Percentiles rank a stretch among this genome's conserved stretches.
Conservation (phyloP, 2,888 invertebrate genomes). For the Cataglyphis albicans region DNA sequence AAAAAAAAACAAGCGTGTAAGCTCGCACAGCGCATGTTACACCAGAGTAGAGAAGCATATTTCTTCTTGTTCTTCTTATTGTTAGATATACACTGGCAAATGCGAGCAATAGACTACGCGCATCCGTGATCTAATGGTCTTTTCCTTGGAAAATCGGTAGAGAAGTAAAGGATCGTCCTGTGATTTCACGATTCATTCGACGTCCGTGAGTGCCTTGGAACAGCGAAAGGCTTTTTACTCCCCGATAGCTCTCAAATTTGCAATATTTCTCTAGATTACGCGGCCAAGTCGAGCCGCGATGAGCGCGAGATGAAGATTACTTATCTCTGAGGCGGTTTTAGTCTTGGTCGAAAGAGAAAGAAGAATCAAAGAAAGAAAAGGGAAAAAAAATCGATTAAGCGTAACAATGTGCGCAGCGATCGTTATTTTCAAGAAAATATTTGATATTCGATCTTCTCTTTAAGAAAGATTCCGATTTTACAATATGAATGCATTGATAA, state of each 20-base stretch:
- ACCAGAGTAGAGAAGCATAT: constrained; percentile 9
- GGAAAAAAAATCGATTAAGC: constrained; percentile 2
- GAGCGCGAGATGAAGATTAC: constrained; percentile 52
- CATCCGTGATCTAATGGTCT: constrained; percentile 60
- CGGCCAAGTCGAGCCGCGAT: constrained; percentile 34
- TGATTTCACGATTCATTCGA: constrained; percentile 58
- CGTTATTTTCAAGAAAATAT: constrained; percentile 44
- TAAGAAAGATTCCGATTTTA: constrained; percentile 6
- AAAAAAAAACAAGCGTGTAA: background rate
- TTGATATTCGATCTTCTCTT: constrained; percentile 21
- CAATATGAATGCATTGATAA: constrained; percentile 1
- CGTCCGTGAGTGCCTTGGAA: constrained; percentile 57
- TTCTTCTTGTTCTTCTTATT: constrained; percentile 32
- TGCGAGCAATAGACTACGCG: constrained; percentile 32
- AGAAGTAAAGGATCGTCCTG: constrained; percentile 56
- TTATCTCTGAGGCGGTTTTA: constrained; percentile 25
- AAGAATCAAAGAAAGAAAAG: background rate
- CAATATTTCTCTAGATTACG: constrained; percentile 59
- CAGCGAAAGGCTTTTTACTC: constrained; percentile 66
- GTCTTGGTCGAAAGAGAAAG: constrained; percentile 11
- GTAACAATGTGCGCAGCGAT: background rate
- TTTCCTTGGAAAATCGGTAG: constrained; percentile 57
- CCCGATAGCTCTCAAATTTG: constrained; percentile 56
- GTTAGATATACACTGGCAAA: constrained; percentile 28
- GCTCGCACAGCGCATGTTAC: background rate